Conservation (phyloP, 2,113 vertebrate species). For the Procavia capensis region DNA sequence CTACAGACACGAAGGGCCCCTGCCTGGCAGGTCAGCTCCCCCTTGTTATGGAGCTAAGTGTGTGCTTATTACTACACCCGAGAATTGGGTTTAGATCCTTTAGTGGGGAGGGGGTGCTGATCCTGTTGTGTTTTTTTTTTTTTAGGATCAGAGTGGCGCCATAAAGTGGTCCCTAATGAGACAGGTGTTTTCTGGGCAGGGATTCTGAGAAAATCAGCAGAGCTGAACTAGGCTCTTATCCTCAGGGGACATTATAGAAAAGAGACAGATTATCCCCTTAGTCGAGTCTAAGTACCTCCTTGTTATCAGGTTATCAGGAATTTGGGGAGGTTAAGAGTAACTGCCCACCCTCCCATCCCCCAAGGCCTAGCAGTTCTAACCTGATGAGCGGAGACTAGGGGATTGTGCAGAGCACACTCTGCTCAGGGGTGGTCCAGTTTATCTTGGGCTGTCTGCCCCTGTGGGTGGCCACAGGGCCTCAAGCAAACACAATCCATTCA, state of each 20-base stretch:
- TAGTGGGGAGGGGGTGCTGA: background rate
- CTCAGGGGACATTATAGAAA: slow-evolving; percentile 44
- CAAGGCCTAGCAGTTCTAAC: slow-evolving; percentile 35
- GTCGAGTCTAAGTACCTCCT: slow-evolving; percentile 57
- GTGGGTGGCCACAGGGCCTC: background rate
- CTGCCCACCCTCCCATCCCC: slow-evolving; percentile 50
- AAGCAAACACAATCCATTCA: slow-evolving; percentile 39
- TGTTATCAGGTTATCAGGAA: slow-evolving; percentile 69
- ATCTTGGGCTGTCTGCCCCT: slow-evolving; percentile 11
- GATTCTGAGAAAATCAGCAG: slow-evolving; percentile 22
- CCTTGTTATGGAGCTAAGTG: background rate
- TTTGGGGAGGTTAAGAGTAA: slow-evolving; percentile 70
- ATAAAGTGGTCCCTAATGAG: slow-evolving; percentile 42
- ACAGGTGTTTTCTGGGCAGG: slow-evolving; percentile 34
- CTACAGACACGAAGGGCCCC: background rate
- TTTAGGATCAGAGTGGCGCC: background rate
- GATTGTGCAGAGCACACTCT: background rate
- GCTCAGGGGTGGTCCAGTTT: slow-evolving; percentile 13
- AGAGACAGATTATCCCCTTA: slow-evolving; percentile 59
- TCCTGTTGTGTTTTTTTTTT: background rate
- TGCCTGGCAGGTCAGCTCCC: background rate
- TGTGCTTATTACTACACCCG: background rate
- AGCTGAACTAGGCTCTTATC: slow-evolving; percentile 40
- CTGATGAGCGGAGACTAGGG: background rate
- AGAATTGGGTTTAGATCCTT: slow-evolving; percentile 26